Evolutionary conservation across 2,113 vertebrate species (phyloP).

Genomic region (Saimiri boliviensis): DNA sequence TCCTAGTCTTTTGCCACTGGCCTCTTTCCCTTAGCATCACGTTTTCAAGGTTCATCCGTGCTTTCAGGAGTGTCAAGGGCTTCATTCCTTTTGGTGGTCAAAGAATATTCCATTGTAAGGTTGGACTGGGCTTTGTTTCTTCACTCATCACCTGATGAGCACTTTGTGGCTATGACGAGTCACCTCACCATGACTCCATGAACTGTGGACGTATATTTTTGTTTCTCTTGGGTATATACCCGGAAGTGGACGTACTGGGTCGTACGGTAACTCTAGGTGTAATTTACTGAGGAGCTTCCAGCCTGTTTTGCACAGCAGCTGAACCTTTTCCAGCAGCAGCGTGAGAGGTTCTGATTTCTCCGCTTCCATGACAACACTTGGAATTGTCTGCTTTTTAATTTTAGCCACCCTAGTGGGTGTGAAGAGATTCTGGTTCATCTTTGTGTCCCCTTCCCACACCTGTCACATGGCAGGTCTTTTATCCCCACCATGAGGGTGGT

Average conservation of each 20-base stretch:
- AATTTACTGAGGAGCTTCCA: not conserved
- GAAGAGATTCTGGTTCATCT: accelerated
- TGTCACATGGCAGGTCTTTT: accelerated
- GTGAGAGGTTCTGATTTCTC: not conserved
- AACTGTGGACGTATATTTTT: accelerated
- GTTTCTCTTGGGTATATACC: accelerated
- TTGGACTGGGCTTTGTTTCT: accelerated
- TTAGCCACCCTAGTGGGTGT: accelerated
- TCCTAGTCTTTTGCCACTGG: not conserved
- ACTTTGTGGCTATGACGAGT: not conserved
- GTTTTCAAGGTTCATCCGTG: accelerated
- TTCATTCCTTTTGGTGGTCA: accelerated
- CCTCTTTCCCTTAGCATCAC: accelerated
- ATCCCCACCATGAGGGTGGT: accelerated
- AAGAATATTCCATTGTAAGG: accelerated
- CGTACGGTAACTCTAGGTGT: accelerated
- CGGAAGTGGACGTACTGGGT: accelerated
- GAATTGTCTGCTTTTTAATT: accelerated
- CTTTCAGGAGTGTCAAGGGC: not conserved
- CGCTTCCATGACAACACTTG: accelerated
- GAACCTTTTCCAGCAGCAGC: no score
- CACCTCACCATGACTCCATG: accelerated
- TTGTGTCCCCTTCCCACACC: accelerated
- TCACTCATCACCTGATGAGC: not conserved
- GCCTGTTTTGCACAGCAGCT: accelerated